A percentile compares a stretch with the other conserved stretches of the same genome.
Conservation (phyloP, 2,113 vertebrate genomes). For the Oreochromis spilurus region DNA sequence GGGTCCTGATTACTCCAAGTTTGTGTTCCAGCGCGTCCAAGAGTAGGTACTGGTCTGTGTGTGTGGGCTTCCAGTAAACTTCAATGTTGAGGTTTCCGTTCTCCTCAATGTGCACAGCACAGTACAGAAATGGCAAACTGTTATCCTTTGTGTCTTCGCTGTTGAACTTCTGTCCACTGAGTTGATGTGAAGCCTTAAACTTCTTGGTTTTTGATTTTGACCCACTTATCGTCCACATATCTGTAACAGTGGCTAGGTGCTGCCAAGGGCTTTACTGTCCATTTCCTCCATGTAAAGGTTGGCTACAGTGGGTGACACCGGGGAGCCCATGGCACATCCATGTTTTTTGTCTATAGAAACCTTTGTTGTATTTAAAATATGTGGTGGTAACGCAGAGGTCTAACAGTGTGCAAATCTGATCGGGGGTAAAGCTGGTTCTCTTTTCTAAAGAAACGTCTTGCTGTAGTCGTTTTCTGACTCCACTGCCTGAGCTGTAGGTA, state of each 20-base stretch:
- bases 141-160: neutral
- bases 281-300: neutral
- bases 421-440: neutral
- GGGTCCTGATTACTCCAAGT: neutral
- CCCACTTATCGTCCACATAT: rapidly evolving
- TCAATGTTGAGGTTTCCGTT: neutral
- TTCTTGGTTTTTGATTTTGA: neutral
- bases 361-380: neutral
- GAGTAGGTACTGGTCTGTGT: neutral
- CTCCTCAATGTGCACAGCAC: neutral
- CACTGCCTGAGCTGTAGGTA: neutral
- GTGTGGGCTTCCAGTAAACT: neutral
- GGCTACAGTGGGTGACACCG: neutral
- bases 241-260: neutral
- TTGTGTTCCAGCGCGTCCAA: rapidly evolving
- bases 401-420: neutral
- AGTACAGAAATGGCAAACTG: neutral
- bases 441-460: neutral
- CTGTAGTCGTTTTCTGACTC: neutral
- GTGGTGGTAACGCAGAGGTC: neutral
- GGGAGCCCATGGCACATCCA: rapidly evolving
- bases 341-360: neutral
- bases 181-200: neutral
- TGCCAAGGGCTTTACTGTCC: neutral
- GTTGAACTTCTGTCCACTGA: neutral